phyloP scores from a whole-genome alignment of 2,888 invertebrate genomes.

The Hyposoter dolosus region DNA sequence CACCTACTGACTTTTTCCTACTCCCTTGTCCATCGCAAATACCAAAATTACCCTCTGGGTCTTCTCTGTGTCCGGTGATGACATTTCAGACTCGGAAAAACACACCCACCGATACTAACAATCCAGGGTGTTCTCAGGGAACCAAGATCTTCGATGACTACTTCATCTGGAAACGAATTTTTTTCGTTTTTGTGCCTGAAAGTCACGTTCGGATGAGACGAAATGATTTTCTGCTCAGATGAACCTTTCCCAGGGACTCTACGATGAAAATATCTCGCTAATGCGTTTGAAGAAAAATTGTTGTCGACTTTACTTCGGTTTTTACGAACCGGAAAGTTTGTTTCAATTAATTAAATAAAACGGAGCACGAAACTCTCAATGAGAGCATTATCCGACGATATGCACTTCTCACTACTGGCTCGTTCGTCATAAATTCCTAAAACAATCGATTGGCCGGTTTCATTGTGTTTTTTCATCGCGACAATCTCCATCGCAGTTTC shows the following conservation, averaged over 20 bases:
- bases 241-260: neutral
- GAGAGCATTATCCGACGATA: neutral
- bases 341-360: neutral
- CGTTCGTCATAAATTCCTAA: slow-evolving; percentile 78
- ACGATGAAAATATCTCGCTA: neutral
- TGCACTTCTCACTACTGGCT: slow-evolving; percentile 78
- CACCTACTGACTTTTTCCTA: slow-evolving; percentile 9
- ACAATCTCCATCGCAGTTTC: slow-evolving; percentile 76
- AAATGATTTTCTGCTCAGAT: neutral
- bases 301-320: neutral
- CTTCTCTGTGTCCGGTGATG: slow-evolving; percentile 33
- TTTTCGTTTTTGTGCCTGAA: slow-evolving; percentile 31
- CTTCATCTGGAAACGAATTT: slow-evolving; percentile 71
- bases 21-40: slow-evolving; percentile 25
- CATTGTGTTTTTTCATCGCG: slow-evolving; percentile 44
- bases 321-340: neutral
- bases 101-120: slow-evolving; percentile 60
- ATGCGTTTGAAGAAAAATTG: neutral
- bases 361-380: neutral
- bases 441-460: slow-evolving; percentile 72
- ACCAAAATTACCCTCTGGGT: neutral
- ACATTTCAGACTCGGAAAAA: neutral
- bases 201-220: slow-evolving; percentile 1
- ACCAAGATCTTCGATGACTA: slow-evolving; percentile 73
- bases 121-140: slow-evolving; percentile 75